These are phyloP conservation scores for Vulpes vulpes DNA, from an alignment of 2,113 vertebrate genomes.

Conservation along the genomic window DNA sequence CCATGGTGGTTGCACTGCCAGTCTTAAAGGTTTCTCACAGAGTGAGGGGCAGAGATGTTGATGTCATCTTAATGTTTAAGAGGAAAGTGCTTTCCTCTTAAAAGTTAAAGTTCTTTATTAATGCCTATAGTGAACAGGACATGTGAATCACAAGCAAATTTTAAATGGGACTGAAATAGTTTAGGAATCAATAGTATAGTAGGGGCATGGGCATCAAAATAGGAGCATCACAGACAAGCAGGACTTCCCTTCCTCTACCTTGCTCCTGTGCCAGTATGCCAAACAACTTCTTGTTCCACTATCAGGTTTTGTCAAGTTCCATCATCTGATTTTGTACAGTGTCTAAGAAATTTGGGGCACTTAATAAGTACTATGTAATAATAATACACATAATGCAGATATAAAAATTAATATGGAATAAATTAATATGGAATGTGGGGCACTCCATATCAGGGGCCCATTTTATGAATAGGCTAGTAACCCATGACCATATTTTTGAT, in stretches of 20 bases:
- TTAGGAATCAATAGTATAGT: neutral
- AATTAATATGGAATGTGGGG: conserved; percentile 52
- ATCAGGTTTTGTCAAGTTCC: neutral
- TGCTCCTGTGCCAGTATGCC: neutral
- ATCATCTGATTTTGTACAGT: conserved; percentile 36
- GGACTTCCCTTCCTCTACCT: neutral
- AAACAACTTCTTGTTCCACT: neutral
- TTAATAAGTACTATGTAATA: conserved; percentile 63
- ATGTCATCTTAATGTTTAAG: neutral
- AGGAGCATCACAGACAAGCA: neutral
- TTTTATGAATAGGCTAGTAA: conserved; percentile 76
- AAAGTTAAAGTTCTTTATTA: conserved; percentile 36
- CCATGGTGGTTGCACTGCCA: neutral
- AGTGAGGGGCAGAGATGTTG: neutral
- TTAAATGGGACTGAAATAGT: neutral
- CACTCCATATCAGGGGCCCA: neutral
- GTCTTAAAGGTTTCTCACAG: conserved; percentile 17
- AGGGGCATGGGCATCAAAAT: neutral
- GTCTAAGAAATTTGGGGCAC: neutral
- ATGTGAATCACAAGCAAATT: neutral
- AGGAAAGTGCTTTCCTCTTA: neutral
- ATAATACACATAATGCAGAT: neutral
- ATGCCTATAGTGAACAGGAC: neutral
- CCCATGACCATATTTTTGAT: conserved; percentile 59
- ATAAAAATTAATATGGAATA: conserved; percentile 65